phyloP scores from a whole-genome alignment of 1,140 invertebrate genomes.

The Trissolcus basalis region DNA sequence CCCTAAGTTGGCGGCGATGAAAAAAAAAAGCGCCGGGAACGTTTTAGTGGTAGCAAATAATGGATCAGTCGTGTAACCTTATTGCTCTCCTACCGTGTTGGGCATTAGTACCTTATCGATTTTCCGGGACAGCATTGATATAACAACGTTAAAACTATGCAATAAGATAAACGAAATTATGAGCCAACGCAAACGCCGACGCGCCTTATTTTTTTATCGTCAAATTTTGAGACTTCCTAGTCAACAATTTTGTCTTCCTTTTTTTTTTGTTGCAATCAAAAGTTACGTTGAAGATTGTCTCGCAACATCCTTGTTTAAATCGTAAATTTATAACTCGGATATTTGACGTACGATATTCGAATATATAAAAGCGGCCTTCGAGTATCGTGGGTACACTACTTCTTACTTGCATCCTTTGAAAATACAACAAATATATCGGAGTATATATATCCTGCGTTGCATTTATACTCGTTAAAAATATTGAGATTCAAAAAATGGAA shows the following conservation, averaged over 20 bases:
- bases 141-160: conserved; percentile 54
- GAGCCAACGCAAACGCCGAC: neutral
- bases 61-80: conserved; percentile 61
- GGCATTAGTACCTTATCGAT: conserved; percentile 59
- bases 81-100: conserved; percentile 59
- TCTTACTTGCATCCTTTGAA: conserved; percentile 33
- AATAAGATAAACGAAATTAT: conserved; percentile 41
- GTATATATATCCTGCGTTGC: conserved; percentile 1
- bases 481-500: too few species aligned
- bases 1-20: conserved; percentile 37
- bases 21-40: conserved; percentile 53
- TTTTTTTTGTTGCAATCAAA: too few species aligned
- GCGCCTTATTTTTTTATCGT: too few species aligned
- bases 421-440: conserved; percentile 16
- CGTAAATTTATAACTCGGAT: conserved; percentile 34
- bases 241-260: too few species aligned
- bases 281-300: conserved; percentile 1
- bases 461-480: too few species aligned
- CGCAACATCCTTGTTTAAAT: conserved; percentile 6
- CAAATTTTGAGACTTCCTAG: too few species aligned
- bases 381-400: conserved; percentile 31
- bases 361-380: conserved; percentile 18
- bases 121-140: conserved; percentile 51
- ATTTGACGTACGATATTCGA: conserved; percentile 34
- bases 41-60: conserved; percentile 60